Base-by-base conservation (phyloP, 2,797 vertebrate species). In the Sebastes umbrosus region DNA sequence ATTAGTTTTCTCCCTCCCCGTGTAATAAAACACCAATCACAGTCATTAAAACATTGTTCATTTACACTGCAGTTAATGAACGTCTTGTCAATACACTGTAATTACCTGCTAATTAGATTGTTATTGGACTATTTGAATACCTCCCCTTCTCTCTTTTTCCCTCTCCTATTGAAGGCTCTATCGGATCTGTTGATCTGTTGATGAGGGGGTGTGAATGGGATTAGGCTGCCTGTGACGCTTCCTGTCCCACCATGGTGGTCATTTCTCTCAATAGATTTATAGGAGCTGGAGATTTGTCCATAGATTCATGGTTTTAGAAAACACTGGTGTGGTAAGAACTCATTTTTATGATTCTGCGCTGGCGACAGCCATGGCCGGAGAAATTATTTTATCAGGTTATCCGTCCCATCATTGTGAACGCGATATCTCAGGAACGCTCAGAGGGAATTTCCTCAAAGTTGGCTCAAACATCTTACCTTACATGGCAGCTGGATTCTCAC, bases 31-130 rank as follows among this genome's bases (percentile, higher is more conserved):
- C 63, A 58, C 20, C 57, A 66, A 20, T 81, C 74, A 62, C 14
- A 43, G 43, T 46, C 55, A 59, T 87, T 79, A 79, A 71, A 81
- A 82, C 43, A 55, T 76, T 60, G 29, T 69, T 83, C 31, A 50
- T 64, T 86, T 24, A 78, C 74, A 55, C 71, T n/a, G 39, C 29
- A 57, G 67, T 65, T 64, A 86, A 77, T 65, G 31, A 74, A 67
- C 7, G 13, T 22, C 55, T 79, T 18, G 36, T 77, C 59, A 69
- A 63, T 82, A 39, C 36, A 57, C 68, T 78, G 66, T 69, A 80
- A 77, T 85, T 68, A 84, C 62, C 70, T 43, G 50, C 50, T 86
- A 80, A 87, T 79, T 75, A 75, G 68, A 69, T 79, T 77, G 71
- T 84, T 80, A 77, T 65, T 75, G 32, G 58, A 69, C 75, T 24